Conservation (phyloP, 2,113 vertebrate species). For the Shinisaurus crocodilurus region DNA sequence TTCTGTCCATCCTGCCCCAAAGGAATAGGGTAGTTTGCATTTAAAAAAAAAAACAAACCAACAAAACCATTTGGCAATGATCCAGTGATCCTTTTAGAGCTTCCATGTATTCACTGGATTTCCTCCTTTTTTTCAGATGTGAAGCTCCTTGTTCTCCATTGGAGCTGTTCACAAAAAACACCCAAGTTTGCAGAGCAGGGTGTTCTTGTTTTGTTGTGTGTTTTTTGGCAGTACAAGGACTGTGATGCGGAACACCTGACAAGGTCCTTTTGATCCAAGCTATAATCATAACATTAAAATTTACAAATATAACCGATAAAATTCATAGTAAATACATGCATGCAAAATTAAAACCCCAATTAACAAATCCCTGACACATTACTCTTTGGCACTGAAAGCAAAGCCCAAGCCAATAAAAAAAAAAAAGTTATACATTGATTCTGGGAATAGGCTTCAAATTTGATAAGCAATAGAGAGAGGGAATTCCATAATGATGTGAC, state of each 20-base stretch:
- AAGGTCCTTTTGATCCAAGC: background rate
- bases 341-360: background rate
- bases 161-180: background rate
- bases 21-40: background rate
- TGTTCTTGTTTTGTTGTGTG: background rate
- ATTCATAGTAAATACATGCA: background rate
- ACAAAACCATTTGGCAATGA: background rate
- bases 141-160: background rate
- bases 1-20: background rate
- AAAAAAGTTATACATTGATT: background rate
- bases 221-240: background rate
- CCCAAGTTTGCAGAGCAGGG: background rate
- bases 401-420: background rate
- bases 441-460: background rate
- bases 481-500: background rate
- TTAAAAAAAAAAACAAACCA: slow-evolving; percentile 1
- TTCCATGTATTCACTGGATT: background rate
- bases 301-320: background rate
- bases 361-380: background rate
- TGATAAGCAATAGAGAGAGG: background rate
- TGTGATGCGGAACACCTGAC: background rate
- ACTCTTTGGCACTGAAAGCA: background rate
- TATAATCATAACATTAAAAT: background rate
- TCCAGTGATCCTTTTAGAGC: slow-evolving; percentile 2
- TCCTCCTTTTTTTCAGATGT: background rate